These are phyloP conservation scores for Sarcophaga caerulescens DNA, from an alignment of 2,888 invertebrate genomes.

Conservation along the genomic window DNA sequence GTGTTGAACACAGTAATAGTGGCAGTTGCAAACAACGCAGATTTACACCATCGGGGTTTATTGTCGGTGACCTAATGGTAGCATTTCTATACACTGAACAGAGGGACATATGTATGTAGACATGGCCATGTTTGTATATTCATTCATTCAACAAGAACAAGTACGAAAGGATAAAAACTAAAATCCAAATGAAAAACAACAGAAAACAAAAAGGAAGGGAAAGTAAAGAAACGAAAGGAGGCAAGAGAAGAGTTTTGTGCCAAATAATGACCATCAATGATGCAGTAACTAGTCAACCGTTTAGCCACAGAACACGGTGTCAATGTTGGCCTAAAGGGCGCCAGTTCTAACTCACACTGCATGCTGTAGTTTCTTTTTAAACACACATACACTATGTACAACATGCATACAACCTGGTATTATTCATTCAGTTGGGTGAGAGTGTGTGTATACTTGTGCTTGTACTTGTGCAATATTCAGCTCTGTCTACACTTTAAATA, in stretches of 20 bases:
- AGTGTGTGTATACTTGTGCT: background rate
- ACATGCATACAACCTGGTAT: background rate
- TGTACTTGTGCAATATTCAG: background rate
- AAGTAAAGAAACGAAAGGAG: constrained; percentile 5
- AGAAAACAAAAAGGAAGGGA: constrained; percentile 15
- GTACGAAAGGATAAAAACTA: constrained; percentile 25
- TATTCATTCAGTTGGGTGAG: background rate
- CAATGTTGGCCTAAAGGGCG: constrained; percentile 65
- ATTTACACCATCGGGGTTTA: constrained; percentile 66
- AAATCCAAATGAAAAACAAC: constrained; percentile 8
- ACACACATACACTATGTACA: constrained; percentile 9
- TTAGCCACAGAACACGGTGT: constrained; percentile 63
- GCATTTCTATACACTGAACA: background rate
- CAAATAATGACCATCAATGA: constrained; percentile 45
- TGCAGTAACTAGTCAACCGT: constrained; percentile 66
- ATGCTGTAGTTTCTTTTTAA: background rate
- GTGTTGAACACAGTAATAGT: constrained; percentile 38
- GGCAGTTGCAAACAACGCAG: constrained; percentile 42
- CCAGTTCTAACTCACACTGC: constrained; percentile 53
- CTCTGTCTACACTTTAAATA: constrained; percentile 14
- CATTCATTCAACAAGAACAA: constrained; percentile 40
- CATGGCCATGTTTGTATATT: constrained; percentile 16
- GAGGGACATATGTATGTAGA: background rate
- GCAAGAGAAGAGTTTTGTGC: background rate
- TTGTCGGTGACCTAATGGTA: constrained; percentile 68